Base-by-base conservation (phyloP, 1,140 invertebrate species). In the Drosophila novamexicana region DNA sequence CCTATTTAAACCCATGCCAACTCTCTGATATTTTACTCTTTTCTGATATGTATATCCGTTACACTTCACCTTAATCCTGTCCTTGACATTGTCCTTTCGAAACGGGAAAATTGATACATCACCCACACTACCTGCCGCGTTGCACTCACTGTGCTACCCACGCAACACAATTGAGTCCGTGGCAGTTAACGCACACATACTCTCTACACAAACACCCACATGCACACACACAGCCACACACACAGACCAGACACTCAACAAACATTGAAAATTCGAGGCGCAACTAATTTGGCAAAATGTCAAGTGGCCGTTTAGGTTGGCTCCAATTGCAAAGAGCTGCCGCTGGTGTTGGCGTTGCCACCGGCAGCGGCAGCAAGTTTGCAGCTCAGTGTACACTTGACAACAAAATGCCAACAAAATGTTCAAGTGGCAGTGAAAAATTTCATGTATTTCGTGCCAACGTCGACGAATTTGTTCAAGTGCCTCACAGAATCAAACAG, bases 251-350 rank as follows among this genome's bases (percentile, higher is more conserved):
- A 34, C 47, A 44, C n/a, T 69, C 14, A 18, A 16, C 14, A 45
- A 65, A 52, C 45, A 64, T 57, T 58, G 53, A 64, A 75, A 75
- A 70, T 71, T 29, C 52, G 72, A 75, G 59, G 67, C 67, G 72
- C 58, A 64, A 70, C 72, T 75, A 75, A 75, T 75, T 75, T 70
- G 72, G 42, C 58, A 75, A 75, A 75, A 70, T 75, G 72, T 75
- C 67, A 75, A 75, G 72, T 75, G 72, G 66, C 39, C 66, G 72
- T 14, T 70, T 70, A 64, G 72, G 12, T 54, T 29, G 59, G 34
- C 16, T 75, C 58, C 72, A 32, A 61, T 75, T 70, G 59, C 72
- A 75, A 63, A 75, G 59, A 42, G 65, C 37, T 61, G 54, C 53
- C 36, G 61, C 36, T n/a, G 40, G 8, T 47, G 34, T 52, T 40